A percentile compares a stretch with the other conserved stretches of the same genome.
These are phyloP conservation scores for Sesia bembeciformis DNA, from an alignment of 2,888 invertebrate species.

Conservation along the genomic window DNA sequence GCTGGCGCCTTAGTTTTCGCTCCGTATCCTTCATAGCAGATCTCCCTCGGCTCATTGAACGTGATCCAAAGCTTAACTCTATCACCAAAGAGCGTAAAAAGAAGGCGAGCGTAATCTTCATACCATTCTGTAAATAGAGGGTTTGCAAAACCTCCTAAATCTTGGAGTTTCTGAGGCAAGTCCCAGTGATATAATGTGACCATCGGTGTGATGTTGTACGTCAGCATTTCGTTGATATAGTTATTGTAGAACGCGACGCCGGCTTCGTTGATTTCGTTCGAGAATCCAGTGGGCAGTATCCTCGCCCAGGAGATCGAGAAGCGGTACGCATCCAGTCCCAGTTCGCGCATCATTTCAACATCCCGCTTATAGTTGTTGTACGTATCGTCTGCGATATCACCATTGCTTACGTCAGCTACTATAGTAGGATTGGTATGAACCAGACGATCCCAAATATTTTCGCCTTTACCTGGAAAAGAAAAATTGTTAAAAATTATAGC, in stretches of 20 bases:
- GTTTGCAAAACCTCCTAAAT: constrained; percentile 54
- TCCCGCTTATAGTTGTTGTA: constrained; percentile 68
- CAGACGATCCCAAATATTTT: constrained; percentile 72
- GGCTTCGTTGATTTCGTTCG: constrained; percentile 51
- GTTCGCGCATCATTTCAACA: constrained; percentile 24
- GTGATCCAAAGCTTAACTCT: constrained; percentile 59
- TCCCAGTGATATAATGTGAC: constrained; percentile 59
- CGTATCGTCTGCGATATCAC: constrained; percentile 65
- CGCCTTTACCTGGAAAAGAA: constrained; percentile 36
- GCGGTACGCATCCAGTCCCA: constrained; percentile 44
- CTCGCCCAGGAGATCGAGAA: constrained; percentile 73
- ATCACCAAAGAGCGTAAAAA: constrained; percentile 38
- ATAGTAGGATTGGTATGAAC: constrained; percentile 53
- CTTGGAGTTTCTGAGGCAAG: constrained; percentile 42
- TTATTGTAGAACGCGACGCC: constrained; percentile 75
- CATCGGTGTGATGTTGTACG: constrained; percentile 68
- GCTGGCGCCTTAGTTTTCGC: constrained; percentile 18
- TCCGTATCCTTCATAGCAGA: constrained; percentile 39
- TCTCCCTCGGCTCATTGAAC: constrained; percentile 53
- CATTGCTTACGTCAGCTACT: constrained; percentile 59
- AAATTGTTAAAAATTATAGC: too few relatives aligned
- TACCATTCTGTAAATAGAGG: constrained; percentile 35
- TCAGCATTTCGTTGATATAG: constrained; percentile 70
- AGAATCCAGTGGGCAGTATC: constrained; percentile 63
- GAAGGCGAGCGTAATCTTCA: constrained; percentile 34